Evolutionary conservation across 2,888 invertebrate genomes (phyloP).

Genomic region (Hydraecia micacea): DNA sequence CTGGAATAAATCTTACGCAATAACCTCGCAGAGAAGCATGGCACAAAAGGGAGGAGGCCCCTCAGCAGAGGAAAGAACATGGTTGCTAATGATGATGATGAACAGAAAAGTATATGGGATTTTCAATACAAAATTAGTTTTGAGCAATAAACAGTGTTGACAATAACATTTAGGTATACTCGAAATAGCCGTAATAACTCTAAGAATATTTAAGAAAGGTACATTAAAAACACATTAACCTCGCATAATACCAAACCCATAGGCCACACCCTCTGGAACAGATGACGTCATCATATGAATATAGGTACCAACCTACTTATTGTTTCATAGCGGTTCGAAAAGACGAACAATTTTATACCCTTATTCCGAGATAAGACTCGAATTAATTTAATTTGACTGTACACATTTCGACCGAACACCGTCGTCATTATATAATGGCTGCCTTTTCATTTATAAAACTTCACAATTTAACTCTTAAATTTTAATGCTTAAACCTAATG

Average conservation of each 20-base stretch:
- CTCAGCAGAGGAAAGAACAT: not conserved
- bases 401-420: constrained; percentile 22
- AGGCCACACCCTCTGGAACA: constrained; percentile 7
- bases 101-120: not conserved
- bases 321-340: constrained; percentile 56
- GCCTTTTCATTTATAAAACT: constrained; percentile 36
- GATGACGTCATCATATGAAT: constrained; percentile 56
- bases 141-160: not conserved
- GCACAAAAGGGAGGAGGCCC: no score
- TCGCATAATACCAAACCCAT: constrained; percentile 53
- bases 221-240: constrained; percentile 77
- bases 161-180: not conserved
- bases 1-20: no score
- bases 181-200: constrained; percentile 15
- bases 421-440: constrained; percentile 45
- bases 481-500: constrained; percentile 35
- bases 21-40: no score
- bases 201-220: constrained; percentile 59
- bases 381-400: constrained; percentile 61
- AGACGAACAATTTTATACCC: constrained; percentile 56
- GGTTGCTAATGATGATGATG: not conserved
- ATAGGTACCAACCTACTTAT: constrained; percentile 46
- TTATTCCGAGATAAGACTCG: constrained; percentile 45
- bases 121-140: not conserved
- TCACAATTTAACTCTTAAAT: constrained; percentile 36